Conservation (phyloP, 2,888 invertebrate species). For the Perizoma flavofasciatum region DNA sequence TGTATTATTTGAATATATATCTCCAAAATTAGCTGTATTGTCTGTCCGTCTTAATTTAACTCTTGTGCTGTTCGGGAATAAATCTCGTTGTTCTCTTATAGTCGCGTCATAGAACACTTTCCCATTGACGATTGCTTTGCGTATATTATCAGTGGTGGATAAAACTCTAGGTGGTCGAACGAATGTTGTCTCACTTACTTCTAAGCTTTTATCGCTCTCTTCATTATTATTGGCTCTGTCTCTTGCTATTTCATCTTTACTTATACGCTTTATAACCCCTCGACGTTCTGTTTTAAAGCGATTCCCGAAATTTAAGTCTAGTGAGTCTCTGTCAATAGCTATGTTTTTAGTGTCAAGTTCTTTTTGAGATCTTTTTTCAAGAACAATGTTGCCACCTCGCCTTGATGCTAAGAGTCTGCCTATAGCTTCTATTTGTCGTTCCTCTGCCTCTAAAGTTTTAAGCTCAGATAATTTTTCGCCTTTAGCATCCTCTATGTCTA, state of each 20-base stretch:
- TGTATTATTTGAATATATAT: constrained; percentile 51
- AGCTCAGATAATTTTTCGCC: constrained; percentile 64
- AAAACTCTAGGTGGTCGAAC: constrained; percentile 73
- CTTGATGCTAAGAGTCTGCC: constrained; percentile 72
- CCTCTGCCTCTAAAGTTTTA: constrained; percentile 76
- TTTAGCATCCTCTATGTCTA: constrained; percentile 72
- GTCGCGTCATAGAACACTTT: constrained; percentile 79
- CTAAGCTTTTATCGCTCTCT: constrained; percentile 63
- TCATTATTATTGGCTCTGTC: constrained; percentile 44
- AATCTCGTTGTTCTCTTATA: constrained; percentile 67
- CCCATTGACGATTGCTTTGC: constrained; percentile 75
- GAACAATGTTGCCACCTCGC: constrained; percentile 64
- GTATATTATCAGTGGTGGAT: constrained; percentile 70
- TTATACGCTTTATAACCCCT: constrained; percentile 69
- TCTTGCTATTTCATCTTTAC: constrained; percentile 73
- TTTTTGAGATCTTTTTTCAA: constrained; percentile 74
- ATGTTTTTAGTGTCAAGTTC: constrained; percentile 70
- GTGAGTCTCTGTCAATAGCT: constrained; percentile 64
- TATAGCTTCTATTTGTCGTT: constrained; percentile 78
- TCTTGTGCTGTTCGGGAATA: constrained; percentile 56
- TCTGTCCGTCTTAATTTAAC: constrained; percentile 45
- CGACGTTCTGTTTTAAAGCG: constrained; percentile 68
- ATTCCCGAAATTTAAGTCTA: constrained; percentile 71
- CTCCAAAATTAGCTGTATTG: constrained; percentile 29
- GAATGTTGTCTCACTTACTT: constrained; percentile 76